Evolutionary conservation across 2,888 invertebrate genomes (phyloP), one percentile per base, ranked within the genome.

Genomic region (Aspidiotus rigidus): DNA sequence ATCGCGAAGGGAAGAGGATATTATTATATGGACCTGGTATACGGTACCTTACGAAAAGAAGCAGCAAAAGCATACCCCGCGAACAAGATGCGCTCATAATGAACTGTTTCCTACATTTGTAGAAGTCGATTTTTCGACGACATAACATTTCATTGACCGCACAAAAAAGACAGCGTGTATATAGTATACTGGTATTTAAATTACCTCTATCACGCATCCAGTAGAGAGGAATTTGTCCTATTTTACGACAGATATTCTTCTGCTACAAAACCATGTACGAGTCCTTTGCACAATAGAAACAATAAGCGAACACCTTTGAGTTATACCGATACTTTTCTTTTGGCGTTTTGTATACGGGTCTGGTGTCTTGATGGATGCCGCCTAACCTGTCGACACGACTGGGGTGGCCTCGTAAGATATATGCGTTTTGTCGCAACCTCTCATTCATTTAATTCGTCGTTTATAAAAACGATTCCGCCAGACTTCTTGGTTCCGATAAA

Each of bases 331-430:
- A 60, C 53, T 16, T 67, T 56, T 59, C 57, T 66, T 53, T 17
- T 66, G 15, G 67, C 59, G 67, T 59, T 57, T 67, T 42, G 57
- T 60, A 60, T 40, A 13, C 40, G 60, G 60, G 67, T 39, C 59
- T 60, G 60, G 44, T 60, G 49, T 60, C 67, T 67, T 67, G 60
- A 67, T 59, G 59, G 60, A 67, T 67, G 67, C 67, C 67, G 67
- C 67, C 67, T 57, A 67, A 67, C 67, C 67, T 67, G 67, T 67
- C 67, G 67, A 67, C 67, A 67, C 67, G 67, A 67, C 60, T 59
- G 59, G 67, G 67, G 67, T 67, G 67, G 67, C 67, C 67, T 59
- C 49, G 44, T 15, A 57, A 67, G 42, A 67, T 57, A 67, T 67
- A 57, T 28, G 28, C 28, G 17, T 15, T 16, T 56, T 15, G 17